phyloP scores from a whole-genome alignment of 2,797 vertebrate genomes.

The Anguilla pacifica region DNA sequence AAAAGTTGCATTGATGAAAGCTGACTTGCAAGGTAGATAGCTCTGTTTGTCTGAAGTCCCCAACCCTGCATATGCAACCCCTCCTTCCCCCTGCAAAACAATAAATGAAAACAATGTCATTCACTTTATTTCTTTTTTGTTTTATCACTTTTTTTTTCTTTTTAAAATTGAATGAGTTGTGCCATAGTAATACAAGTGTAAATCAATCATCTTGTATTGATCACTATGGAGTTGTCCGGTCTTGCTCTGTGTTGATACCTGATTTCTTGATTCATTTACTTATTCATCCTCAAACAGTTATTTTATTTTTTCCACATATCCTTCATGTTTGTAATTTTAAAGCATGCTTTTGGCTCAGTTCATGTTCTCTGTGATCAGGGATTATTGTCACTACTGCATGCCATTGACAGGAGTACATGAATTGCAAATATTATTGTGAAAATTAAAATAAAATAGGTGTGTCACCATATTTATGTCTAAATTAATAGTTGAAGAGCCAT shows the following conservation, averaged over 20 bases:
- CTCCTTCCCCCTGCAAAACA: constrained; percentile 27
- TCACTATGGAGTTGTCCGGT: constrained; percentile 73
- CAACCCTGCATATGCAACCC: constrained; percentile 71
- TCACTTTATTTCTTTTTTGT: constrained; percentile 10
- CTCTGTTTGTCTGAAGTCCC: constrained; percentile 82
- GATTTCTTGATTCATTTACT: constrained; percentile 59
- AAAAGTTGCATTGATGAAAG: constrained; percentile 99
- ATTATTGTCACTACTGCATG: constrained; percentile 22
- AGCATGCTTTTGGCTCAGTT: constrained; percentile 26
- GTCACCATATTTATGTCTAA: background rate
- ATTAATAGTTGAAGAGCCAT: background rate
- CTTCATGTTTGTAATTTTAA: constrained; percentile 56
- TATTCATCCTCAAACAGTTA: constrained; percentile 58
- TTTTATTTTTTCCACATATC: constrained; percentile 40
- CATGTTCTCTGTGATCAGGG: constrained; percentile 11
- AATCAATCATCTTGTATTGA: constrained; percentile 69
- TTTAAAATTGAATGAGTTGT: constrained; percentile 22
- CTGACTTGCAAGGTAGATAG: constrained; percentile 99
- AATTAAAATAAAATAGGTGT: constrained; percentile 62
- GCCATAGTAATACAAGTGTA: constrained; percentile 60
- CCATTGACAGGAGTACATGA: background rate
- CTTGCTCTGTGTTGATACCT: constrained; percentile 75
- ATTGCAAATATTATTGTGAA: constrained; percentile 41
- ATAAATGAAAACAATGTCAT: background rate
- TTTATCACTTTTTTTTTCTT: constrained; percentile 12